Conservation (phyloP, 1,140 invertebrate genomes). For the Pollicipes pollicipes region DNA sequence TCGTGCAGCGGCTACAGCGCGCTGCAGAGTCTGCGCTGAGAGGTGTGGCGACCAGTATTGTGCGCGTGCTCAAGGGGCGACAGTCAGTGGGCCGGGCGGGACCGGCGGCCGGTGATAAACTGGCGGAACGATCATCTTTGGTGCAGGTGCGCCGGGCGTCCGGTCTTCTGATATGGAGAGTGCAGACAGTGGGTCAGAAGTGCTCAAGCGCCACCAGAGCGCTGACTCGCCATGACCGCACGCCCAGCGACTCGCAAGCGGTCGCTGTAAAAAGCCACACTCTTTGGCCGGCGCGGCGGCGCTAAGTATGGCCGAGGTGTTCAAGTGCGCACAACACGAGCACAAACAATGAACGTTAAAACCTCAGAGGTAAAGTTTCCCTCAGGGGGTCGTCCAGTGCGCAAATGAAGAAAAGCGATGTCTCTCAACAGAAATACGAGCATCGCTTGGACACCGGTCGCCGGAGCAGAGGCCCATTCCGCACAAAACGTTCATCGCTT, state of each 20-base stretch:
- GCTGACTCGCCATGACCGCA: too few species aligned
- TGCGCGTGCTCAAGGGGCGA: too few species aligned
- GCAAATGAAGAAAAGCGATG: too few species aligned
- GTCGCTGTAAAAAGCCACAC: neutral
- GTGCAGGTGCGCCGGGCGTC: neutral
- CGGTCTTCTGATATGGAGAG: neutral
- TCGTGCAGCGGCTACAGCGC: too few species aligned
- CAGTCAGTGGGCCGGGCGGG: too few species aligned
- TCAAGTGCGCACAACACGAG: neutral
- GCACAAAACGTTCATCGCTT: neutral
- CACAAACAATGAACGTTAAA: neutral
- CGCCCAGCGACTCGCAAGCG: neutral
- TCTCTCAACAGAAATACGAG: neutral
- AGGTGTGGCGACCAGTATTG: too few species aligned
- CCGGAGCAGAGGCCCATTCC: neutral
- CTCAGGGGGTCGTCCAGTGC: neutral
- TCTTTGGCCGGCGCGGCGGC: neutral
- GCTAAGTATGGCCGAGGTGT: neutral
- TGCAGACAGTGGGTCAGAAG: neutral
- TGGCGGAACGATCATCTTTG: neutral
- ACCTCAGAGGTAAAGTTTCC: neutral
- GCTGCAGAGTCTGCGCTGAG: too few species aligned
- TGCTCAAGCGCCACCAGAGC: too few species aligned
- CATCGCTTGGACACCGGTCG: neutral
- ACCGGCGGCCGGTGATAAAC: too few species aligned